phyloP scores from a whole-genome alignment of 2,888 invertebrate genomes.

The Lamellibrachia satsuma region DNA sequence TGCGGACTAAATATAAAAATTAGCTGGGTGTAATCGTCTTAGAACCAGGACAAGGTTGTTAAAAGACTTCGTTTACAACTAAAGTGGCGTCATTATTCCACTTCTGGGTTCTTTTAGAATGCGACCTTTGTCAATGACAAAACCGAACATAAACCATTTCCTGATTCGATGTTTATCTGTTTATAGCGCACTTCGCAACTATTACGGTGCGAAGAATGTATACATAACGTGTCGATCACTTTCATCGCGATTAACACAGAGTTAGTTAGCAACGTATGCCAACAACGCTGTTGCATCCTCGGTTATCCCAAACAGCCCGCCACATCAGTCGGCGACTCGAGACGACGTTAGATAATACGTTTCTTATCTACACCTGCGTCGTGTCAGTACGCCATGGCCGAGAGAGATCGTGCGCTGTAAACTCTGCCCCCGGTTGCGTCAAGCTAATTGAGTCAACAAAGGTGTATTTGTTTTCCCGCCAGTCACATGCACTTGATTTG shows the following conservation, averaged over 20 bases:
- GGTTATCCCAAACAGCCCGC: not conserved
- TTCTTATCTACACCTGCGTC: conserved; percentile 4
- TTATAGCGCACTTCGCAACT: not conserved
- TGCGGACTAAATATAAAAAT: not conserved
- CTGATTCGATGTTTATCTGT: not conserved
- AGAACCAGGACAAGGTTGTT: not conserved
- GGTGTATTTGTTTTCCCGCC: not conserved
- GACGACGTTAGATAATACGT: not conserved
- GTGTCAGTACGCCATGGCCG: not conserved
- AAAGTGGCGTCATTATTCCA: no score
- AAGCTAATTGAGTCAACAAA: not conserved
- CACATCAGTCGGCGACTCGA: not conserved
- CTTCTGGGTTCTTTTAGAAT: no score
- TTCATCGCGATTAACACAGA: not conserved
- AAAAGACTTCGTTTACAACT: no score
- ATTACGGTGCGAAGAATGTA: not conserved
- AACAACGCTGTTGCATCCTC: not conserved
- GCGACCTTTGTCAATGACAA: no score
- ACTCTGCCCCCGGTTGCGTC: not conserved
- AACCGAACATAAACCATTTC: no score
- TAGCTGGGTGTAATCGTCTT: not conserved
- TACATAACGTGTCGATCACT: not conserved
- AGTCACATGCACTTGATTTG: not conserved
- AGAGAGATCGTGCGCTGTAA: not conserved
- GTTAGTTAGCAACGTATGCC: not conserved